Percentiles rank a stretch among this genome's conserved stretches.
phyloP scores from a whole-genome alignment of 2,888 invertebrate genomes.

The Megaustenia siamemsis region DNA sequence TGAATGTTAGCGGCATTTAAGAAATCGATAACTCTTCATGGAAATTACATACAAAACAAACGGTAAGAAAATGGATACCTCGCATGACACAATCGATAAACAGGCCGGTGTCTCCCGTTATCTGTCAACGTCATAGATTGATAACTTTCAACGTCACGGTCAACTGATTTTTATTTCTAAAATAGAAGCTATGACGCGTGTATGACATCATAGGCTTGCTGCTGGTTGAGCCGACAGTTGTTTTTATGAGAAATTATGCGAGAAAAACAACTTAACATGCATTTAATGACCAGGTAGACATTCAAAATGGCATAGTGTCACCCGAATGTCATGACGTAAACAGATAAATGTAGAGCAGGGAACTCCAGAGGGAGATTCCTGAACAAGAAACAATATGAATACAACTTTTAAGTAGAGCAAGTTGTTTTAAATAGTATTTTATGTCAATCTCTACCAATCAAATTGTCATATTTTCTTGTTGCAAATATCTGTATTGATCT shows the following conservation, averaged over 20 bases:
- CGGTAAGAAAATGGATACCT: background rate
- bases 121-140: background rate
- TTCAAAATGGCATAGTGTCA: background rate
- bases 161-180: background rate
- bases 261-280: background rate
- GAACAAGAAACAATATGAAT: background rate
- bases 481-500: background rate
- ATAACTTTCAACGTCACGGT: background rate
- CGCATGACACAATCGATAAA: constrained; percentile 28
- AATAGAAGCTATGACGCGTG: background rate
- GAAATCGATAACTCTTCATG: constrained; percentile 7
- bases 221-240: background rate
- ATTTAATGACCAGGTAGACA: background rate
- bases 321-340: background rate
- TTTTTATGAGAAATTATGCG: background rate
- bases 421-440: background rate
- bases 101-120: background rate
- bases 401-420: background rate
- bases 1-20: background rate
- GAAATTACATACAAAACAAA: constrained; percentile 10
- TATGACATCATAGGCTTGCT: background rate
- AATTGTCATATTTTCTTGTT: background rate
- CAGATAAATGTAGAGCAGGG: background rate
- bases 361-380: background rate
- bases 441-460: too few species aligned